Percentiles rank a stretch among this genome's conserved stretches.
Evolutionary conservation across 2,888 invertebrate species (phyloP).

Genomic region (Polietes domitor): DNA sequence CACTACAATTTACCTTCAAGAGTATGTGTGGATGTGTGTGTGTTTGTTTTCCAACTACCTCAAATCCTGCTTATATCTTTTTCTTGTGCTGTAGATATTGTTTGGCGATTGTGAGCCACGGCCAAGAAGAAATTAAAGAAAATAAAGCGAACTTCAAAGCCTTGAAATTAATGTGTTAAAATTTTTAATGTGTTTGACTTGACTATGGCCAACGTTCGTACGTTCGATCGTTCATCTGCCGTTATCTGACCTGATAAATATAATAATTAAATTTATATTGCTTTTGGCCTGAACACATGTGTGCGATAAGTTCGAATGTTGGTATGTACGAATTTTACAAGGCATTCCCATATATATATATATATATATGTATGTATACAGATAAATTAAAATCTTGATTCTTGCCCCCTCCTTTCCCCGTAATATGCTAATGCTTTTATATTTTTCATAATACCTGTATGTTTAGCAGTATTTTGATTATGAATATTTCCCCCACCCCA

Average conservation of each 20-base stretch:
- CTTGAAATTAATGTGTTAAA: conserved; percentile 63
- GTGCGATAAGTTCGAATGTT: background rate
- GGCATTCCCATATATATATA: too few species aligned
- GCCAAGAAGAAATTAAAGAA: background rate
- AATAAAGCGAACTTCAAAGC: conserved; percentile 54
- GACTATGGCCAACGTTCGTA: conserved; percentile 22
- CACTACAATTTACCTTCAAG: background rate
- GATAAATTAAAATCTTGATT: too few species aligned
- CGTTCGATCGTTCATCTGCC: conserved; percentile 49
- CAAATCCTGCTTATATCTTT: conserved; percentile 43
- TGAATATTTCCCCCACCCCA: too few species aligned
- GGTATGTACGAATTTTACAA: background rate
- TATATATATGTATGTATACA: too few species aligned
- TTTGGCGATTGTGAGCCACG: background rate
- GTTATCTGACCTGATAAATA: conserved; percentile 65
- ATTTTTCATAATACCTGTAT: too few species aligned
- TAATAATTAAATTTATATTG: conserved; percentile 63
- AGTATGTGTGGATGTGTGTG: background rate
- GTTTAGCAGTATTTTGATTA: too few species aligned
- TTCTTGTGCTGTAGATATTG: background rate
- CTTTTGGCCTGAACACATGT: conserved; percentile 30
- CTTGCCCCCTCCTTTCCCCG: too few species aligned
- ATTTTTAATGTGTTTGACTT: conserved; percentile 64
- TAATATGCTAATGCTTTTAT: too few species aligned
- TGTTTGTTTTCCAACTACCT: background rate